Evolutionary conservation across 1,140 invertebrate species (phyloP), one percentile per base, ranked within the genome.

Genomic region (Ceratitis capitata): DNA sequence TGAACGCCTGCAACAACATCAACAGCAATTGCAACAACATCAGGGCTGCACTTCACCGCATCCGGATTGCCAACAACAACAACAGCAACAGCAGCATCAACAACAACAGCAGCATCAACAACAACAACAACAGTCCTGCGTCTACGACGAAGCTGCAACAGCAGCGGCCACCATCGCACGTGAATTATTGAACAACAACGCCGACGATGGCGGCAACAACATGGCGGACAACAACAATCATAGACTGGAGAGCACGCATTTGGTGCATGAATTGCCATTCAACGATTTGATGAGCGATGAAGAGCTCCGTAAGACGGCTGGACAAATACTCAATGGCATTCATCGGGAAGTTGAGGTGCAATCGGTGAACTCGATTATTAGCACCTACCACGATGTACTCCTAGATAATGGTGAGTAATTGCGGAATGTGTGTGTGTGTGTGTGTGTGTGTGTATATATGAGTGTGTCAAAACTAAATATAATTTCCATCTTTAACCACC

Each of bases 301-400:
- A 19, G 91, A 91, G 61, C 88, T 93, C 23, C 88, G 91, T 53
- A 91, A 92, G 86, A 89, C 92, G 3, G 92, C 92, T 6, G 92
- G 92, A 2, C 92, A 93, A 87, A 93, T 93, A 16, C 86, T 93
- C 3, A 92, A 91, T 56, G 92, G 92, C 1, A 92, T 93, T 23
- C 92, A 92, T 86, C 89, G 91, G 10, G 89, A 92, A 56, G 92
- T 93, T 3, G 92, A 93, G 87, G 92, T 93, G 29, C 92, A 93
- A 87, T 91, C 92, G 47, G 87, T 93, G 16, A 91, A 92, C 86
- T 88, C 90, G 61, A 89, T 90, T 53, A 91, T 91, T 42, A 90
- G 89, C 69, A 89, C 90, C 61, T 91, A 92, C 85, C 89, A 90
- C 82, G 91, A 92, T 78, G 89, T 89, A 14, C 82, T 91, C 16